These are phyloP conservation scores for Synodontis membranacea DNA, from an alignment of 2,113 vertebrate species.

Conservation along the genomic window DNA sequence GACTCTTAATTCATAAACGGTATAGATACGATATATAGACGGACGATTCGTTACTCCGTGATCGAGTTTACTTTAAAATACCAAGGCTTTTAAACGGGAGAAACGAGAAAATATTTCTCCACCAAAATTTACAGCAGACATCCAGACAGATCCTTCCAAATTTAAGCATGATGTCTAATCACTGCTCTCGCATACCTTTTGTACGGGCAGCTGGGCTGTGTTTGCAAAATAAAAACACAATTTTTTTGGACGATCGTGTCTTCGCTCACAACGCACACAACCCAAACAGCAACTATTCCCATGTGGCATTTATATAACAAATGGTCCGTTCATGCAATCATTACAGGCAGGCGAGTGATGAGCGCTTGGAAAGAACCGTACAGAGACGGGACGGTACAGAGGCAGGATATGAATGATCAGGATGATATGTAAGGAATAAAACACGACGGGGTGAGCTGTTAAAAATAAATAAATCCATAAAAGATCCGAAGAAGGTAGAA, in stretches of 20 bases:
- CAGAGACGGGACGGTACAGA: neutral
- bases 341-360: neutral
- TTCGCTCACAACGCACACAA: constrained; percentile 11
- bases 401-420: neutral
- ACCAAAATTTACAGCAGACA: neutral
- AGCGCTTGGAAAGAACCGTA: neutral
- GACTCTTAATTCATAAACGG: too few relatives aligned
- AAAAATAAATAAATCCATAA: neutral
- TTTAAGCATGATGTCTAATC: constrained; percentile 3
- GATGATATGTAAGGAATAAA: neutral
- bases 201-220: neutral
- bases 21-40: too few relatives aligned
- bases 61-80: neutral
- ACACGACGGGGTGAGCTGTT: neutral
- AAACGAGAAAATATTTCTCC: neutral
- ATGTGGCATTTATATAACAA: neutral
- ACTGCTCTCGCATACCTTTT: neutral
- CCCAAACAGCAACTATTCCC: neutral
- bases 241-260: neutral
- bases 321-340: neutral
- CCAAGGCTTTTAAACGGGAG: neutral
- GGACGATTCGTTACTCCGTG: neutral
- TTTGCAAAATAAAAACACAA: constrained; percentile 1
- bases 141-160: neutral
- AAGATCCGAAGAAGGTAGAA: neutral